Percentiles rank a stretch among this genome's conserved stretches.
These are phyloP conservation scores for Cyprinus carpio DNA, from an alignment of 2,113 vertebrate genomes.

Conservation along the genomic window DNA sequence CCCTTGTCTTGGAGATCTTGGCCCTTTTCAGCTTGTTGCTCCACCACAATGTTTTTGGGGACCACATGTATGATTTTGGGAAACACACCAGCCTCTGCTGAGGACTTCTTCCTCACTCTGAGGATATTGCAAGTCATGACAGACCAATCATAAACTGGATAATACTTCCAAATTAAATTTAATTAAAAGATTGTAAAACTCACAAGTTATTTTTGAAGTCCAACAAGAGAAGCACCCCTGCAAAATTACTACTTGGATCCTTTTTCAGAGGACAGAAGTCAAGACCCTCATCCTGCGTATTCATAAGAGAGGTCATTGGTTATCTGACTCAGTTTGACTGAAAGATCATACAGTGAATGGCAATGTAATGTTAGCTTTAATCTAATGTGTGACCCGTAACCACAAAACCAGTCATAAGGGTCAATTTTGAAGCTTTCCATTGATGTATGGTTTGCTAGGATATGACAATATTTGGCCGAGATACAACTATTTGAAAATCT, in stretches of 20 bases:
- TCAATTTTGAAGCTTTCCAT: too few relatives aligned
- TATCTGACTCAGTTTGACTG: not conserved
- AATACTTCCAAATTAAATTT: not conserved
- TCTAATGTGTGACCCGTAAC: not conserved
- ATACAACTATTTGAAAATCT: too few relatives aligned
- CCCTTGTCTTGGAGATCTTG: not conserved
- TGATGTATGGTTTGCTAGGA: too few relatives aligned
- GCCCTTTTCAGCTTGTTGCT: constrained; percentile 19
- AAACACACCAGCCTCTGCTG: constrained; percentile 64
- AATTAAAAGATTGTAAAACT: constrained; percentile 59
- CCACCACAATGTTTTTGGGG: constrained; percentile 57
- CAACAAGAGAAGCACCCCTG: constrained; percentile 78
- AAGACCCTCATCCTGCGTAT: constrained; percentile 79
- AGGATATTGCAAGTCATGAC: not conserved
- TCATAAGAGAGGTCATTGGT: not conserved
- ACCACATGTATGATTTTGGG: constrained; percentile 50
- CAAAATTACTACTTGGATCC: constrained; percentile 65
- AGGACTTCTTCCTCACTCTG: constrained; percentile 76
- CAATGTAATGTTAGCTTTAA: not conserved
- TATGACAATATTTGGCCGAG: too few relatives aligned
- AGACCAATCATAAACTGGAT: not conserved
- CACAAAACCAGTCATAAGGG: not conserved
- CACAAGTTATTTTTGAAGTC: constrained; percentile 72
- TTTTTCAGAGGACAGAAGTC: constrained; percentile 82
- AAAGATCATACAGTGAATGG: not conserved